Percentiles rank a stretch among this genome's conserved stretches.
Evolutionary conservation across 2,888 invertebrate genomes (phyloP).

Genomic region (Geophilus truncorum): DNA sequence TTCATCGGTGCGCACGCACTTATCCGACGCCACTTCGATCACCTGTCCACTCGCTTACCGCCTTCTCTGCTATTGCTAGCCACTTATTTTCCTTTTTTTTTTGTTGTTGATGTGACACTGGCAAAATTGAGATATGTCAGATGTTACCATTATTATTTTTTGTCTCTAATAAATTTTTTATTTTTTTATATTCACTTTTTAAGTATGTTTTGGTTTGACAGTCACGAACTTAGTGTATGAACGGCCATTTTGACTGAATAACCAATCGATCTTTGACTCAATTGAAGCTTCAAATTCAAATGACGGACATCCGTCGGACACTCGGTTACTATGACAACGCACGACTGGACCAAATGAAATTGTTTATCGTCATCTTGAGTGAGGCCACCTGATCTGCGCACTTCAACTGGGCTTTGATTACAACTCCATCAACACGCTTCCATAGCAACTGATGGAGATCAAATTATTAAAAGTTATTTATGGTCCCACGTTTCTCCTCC

Average conservation of each 20-base stretch:
- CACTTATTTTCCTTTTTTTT: not conserved
- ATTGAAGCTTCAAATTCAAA: conserved; percentile 16
- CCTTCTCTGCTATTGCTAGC: not conserved
- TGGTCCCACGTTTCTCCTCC: not conserved
- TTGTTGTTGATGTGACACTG: not conserved
- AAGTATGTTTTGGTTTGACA: not conserved
- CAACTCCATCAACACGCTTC: conserved; percentile 15
- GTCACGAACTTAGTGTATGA: not conserved
- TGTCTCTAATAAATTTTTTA: not conserved
- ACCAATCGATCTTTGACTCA: conserved; percentile 1
- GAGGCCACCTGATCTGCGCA: conserved; percentile 20
- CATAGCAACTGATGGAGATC: conserved; percentile 20
- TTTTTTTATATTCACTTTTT: not conserved
- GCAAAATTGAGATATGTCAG: not conserved
- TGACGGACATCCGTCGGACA: conserved; percentile 20
- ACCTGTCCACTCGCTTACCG: not conserved
- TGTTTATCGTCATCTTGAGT: conserved; percentile 20
- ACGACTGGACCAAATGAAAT: conserved; percentile 16
- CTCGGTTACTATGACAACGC: not conserved
- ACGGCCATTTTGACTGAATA: not conserved
- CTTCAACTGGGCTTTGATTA: conserved; percentile 15
- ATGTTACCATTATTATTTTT: not conserved
- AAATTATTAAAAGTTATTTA: conserved; percentile 16
- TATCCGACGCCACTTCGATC: not conserved
- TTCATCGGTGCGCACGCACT: not conserved